These are phyloP conservation scores for Scaptomyza hsui DNA, from an alignment of 1,140 invertebrate genomes.

Conservation along the genomic window DNA sequence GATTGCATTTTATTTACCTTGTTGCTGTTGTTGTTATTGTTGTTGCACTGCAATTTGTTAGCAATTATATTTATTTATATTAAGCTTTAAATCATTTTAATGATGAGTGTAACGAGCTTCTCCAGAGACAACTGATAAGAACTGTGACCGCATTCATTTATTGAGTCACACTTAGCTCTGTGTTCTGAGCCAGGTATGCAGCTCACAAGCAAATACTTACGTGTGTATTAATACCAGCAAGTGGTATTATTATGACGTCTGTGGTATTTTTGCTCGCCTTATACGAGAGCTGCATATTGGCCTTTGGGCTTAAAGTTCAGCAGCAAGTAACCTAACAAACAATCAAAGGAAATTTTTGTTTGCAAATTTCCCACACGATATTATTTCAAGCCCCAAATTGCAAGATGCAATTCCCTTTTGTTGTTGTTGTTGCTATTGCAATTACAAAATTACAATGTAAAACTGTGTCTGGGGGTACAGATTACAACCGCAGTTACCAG, in stretches of 20 bases:
- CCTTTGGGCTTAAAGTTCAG: slow-evolving; percentile 17
- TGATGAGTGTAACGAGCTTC: slow-evolving; percentile 49
- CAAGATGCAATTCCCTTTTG: slow-evolving; percentile 51
- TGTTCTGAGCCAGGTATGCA: slow-evolving; percentile 12
- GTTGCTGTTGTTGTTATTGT: slow-evolving; percentile 1
- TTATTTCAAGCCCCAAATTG: slow-evolving; percentile 30
- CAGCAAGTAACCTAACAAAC: slow-evolving; percentile 3
- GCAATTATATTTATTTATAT: slow-evolving; percentile 67
- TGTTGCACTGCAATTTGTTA: slow-evolving; percentile 56
- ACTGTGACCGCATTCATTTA: slow-evolving; percentile 11
- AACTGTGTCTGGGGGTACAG: slow-evolving; percentile 60
- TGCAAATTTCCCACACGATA: slow-evolving; percentile 62
- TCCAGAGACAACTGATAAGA: slow-evolving; percentile 49
- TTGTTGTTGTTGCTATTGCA: slow-evolving; percentile 50
- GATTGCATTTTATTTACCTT: neutral
- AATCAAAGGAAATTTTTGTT: slow-evolving; percentile 39
- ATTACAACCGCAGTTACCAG: slow-evolving; percentile 65
- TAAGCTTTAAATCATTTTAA: slow-evolving; percentile 26
- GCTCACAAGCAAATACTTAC: slow-evolving; percentile 2
- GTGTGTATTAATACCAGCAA: no score
- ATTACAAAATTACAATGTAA: slow-evolving; percentile 80
- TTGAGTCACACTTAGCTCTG: slow-evolving; percentile 33
- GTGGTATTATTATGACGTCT: no score
- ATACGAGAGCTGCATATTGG: slow-evolving; percentile 26
- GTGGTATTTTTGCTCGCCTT: neutral